Evolutionary conservation across 1,140 invertebrate genomes (phyloP), one percentile per base, ranked within the genome.

Genomic region (Drosophila pseudoobscura): DNA sequence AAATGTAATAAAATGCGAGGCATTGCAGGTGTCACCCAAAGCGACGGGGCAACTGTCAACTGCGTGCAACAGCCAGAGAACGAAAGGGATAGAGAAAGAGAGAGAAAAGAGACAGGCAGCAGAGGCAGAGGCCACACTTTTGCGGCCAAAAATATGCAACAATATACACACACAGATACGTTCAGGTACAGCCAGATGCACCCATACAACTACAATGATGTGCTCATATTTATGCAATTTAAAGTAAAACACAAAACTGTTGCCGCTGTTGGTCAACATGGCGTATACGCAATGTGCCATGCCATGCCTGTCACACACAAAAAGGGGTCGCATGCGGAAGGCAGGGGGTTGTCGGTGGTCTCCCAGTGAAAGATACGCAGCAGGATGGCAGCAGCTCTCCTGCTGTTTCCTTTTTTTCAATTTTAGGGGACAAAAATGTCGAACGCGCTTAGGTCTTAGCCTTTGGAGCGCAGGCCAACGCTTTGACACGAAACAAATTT

Each of bases 401-500:
- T 60, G 51, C 68, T 52, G 55, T 45, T 50, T 45, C 31, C 49
- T 15, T 60, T 78, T 87, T 87, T 87, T 78, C 78, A 87, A 83
- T 83, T 87, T 71, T 73, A 65, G 51, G 75, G 35, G 0, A 39
- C 78, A 79, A 83, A 87, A 88, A 83, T 83, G 83, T 83, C 84
- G 84, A 88, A 87, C 71, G 82, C 75, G 83, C 84, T 88, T 83
- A 88, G 82, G 35, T 61, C 75, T 71, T 72, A 77, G 54, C 63
- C 72, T 80, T 59, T 47, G 52, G 61, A 71, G 35, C 35, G 35
- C 35, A 39, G 71, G 64, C 77, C 75, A 62, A 47, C 83, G 83
- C 83, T 87, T 87, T 88, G 83, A 88, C 83, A 88, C 75, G 83
- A 87, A 87, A 87, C 83, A 87, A 87, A 87, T 87, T 87, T 87